Evolutionary conservation across 2,888 invertebrate species (phyloP).

Genomic region (Platycheirus albimanus): DNA sequence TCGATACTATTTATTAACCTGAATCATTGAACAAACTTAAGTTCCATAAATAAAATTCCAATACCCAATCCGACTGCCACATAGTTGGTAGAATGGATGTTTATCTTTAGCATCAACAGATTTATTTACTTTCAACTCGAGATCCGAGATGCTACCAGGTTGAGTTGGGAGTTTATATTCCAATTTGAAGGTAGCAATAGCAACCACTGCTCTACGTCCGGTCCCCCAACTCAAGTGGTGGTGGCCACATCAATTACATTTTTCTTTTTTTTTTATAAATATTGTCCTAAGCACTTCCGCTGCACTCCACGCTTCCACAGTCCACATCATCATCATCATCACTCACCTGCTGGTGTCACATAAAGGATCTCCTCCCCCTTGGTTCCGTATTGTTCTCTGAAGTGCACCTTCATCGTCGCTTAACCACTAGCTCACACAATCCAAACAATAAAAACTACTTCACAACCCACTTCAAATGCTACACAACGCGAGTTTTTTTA

Average conservation of each 20-base stretch:
- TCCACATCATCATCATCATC: no score
- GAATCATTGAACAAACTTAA: not conserved
- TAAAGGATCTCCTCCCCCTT: constrained; percentile 82
- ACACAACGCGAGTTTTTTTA: constrained; percentile 24
- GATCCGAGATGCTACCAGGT: not conserved
- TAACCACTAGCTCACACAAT: constrained; percentile 42
- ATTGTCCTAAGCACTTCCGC: constrained; percentile 19
- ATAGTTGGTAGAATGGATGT: no score
- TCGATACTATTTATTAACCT: not conserved
- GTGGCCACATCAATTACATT: constrained; percentile 19
- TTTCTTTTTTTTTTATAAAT: not conserved
- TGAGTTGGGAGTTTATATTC: not conserved
- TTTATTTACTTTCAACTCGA: constrained; percentile 25
- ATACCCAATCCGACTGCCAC: not conserved
- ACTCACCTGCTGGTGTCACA: constrained; percentile 82
- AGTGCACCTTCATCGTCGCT: constrained; percentile 82
- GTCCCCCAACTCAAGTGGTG: not conserved
- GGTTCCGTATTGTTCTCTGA: constrained; percentile 82
- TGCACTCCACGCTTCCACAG: not conserved
- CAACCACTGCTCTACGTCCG: not conserved
- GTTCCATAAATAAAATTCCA: not conserved
- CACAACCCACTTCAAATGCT: constrained; percentile 56
- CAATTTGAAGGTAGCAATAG: not conserved
- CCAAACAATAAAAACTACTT: constrained; percentile 35
- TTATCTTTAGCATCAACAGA: constrained; percentile 9